phyloP scores from a whole-genome alignment of 2,797 vertebrate genomes.

The Eulemur albifrons region DNA sequence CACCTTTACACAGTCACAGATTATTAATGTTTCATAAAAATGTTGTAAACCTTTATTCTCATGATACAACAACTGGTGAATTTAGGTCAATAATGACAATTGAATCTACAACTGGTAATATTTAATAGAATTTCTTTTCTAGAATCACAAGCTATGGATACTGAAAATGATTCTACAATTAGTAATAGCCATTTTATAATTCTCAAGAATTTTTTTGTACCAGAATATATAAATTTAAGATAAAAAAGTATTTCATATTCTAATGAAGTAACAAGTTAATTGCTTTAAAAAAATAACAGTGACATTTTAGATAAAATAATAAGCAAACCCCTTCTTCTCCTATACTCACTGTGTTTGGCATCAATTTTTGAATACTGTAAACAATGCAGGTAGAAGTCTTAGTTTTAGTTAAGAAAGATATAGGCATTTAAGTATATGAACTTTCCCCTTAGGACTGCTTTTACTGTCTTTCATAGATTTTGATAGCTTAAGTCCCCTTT shows the following conservation, averaged over 20 bases:
- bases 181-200: not conserved
- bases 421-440: not conserved
- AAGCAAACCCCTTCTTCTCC: not conserved
- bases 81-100: not conserved
- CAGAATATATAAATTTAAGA: not conserved
- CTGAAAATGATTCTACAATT: slow-evolving; percentile 20
- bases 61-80: not conserved
- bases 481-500: not conserved
- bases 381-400: not conserved
- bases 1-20: slow-evolving; percentile 49
- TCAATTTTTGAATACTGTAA: not conserved
- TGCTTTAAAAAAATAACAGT: not conserved
- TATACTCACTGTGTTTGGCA: not conserved
- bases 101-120: slow-evolving; percentile 32
- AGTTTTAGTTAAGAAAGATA: not conserved
- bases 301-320: not conserved
- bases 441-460: not conserved
- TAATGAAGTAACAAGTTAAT: not conserved
- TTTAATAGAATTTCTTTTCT: not conserved
- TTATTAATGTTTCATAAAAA: slow-evolving; percentile 54
- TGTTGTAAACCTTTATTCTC: slow-evolving; percentile 34
- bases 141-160: not conserved
- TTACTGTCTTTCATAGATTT: not conserved
- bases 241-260: slow-evolving; percentile 19
- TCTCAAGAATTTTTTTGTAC: not conserved